Conservation (phyloP, 2,888 invertebrate species). For the Aphrophora alni region DNA sequence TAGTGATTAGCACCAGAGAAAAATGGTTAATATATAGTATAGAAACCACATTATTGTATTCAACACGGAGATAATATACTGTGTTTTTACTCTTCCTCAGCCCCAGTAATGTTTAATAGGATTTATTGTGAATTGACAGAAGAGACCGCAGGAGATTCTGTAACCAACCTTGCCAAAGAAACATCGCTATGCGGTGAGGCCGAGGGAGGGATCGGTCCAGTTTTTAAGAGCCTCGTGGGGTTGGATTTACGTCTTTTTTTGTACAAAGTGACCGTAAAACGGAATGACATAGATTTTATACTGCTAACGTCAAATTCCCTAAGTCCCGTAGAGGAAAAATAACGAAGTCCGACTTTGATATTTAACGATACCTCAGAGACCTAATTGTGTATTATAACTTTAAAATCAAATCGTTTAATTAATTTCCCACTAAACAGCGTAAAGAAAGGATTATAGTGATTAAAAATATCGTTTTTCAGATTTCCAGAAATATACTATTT, state of each 20-base stretch:
- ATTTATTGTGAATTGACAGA: constrained; percentile 9
- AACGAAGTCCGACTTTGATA: not conserved
- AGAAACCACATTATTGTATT: too few relatives aligned
- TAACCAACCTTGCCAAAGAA: not conserved
- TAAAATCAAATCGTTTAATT: too few relatives aligned
- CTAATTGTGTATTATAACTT: too few relatives aligned
- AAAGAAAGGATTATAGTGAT: too few relatives aligned
- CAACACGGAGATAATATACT: not conserved
- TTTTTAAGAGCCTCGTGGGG: not conserved
- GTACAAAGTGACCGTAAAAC: not conserved
- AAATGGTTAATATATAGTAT: too few relatives aligned
- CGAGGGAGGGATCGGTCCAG: too few relatives aligned
- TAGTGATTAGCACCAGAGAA: too few relatives aligned
- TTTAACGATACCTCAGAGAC: too few relatives aligned
- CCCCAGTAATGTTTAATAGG: not conserved
- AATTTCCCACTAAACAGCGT: too few relatives aligned
- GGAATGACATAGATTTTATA: not conserved
- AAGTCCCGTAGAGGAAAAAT: not conserved
- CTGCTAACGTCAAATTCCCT: constrained; percentile 6
- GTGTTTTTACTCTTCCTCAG: not conserved
- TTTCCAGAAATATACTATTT: too few relatives aligned
- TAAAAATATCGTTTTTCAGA: too few relatives aligned
- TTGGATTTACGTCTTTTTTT: not conserved
- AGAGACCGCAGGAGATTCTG: not conserved
- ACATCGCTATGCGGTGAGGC: not conserved